Base-by-base conservation (phyloP, 2,113 vertebrate genomes). In the Oreotrochilus melanogaster region DNA sequence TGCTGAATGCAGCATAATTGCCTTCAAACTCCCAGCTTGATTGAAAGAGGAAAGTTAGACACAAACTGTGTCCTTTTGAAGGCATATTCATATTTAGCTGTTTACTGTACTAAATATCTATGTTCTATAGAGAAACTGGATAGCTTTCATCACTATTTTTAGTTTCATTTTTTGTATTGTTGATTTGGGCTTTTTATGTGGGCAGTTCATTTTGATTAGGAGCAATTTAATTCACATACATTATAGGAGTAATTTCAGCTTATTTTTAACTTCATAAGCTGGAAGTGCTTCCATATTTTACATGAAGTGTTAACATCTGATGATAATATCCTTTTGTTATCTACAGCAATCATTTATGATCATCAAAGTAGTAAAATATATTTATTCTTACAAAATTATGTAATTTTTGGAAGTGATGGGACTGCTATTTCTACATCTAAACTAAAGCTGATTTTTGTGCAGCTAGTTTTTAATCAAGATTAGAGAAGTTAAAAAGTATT, bases 241-340 rank as follows among this genome's bases (percentile, higher is more conserved):
- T 72, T 89, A 81, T 43, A 30, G 57, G 74, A 86, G 81, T 76
- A 88, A 92, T 95, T 93, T 89, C 78, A 86, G 45, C 3, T 78
- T 96, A 91, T 93, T 95, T 96, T 96, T 95, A 70, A 60, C 81
- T 89, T 58, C 85, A 82, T 86, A 93, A 91, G 13, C 42, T 66
- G 58, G 56, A 96, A 96, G 71, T 89, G 45, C 35, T 95, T 96
- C 89, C 81, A 23, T 69, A 94, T 92, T 89, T 95, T 69, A 43
- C 64, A 76, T 80, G 67, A 80, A 96, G 93, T 95, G 88, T 70
- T 96, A 94, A 61, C 92, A 96, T 94, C 85, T 96, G 93, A 96
- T 58, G 43, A 83, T 76, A 33, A 25, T 84, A 25, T 64, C 30
- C 64, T 17, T 86, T 85, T 86, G 37, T 92, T 85, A 66, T 86